These are phyloP conservation scores for Amphilophus citrinellus DNA, from an alignment of 2,113 vertebrate genomes.

Conservation along the genomic window DNA sequence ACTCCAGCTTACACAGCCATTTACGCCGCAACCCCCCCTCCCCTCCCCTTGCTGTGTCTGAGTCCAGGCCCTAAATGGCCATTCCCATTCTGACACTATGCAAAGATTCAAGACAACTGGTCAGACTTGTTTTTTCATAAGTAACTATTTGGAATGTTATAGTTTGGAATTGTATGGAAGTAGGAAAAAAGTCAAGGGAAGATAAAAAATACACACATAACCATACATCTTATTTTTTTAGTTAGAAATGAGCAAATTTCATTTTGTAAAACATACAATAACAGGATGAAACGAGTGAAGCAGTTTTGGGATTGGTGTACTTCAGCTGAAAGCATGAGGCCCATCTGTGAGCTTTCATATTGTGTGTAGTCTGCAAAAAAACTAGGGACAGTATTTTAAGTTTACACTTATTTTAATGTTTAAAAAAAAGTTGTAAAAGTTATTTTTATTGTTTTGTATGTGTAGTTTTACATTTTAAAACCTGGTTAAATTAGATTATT, in stretches of 20 bases:
- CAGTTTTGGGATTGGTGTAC: not conserved
- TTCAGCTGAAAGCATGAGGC: not conserved
- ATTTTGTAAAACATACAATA: not conserved
- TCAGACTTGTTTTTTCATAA: not conserved
- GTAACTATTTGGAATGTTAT: not conserved
- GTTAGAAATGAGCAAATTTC: not conserved
- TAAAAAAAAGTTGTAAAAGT: not conserved
- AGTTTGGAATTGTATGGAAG: not conserved
- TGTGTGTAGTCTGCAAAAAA: not conserved
- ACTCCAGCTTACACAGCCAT: conserved; percentile 52
- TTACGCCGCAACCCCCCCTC: conserved; percentile 8
- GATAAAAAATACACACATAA: not conserved
- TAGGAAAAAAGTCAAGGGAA: not conserved
- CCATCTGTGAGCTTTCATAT: not conserved
- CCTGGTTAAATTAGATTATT: not conserved
- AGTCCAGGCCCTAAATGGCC: conserved; percentile 1
- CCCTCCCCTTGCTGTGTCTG: not conserved
- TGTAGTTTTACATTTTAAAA: not conserved
- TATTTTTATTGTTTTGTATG: not conserved
- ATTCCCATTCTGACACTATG: not conserved
- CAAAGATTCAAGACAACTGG: not conserved
- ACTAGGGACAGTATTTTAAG: not conserved
- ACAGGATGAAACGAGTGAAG: not conserved
- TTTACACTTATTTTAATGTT: conserved; percentile 18
- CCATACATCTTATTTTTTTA: not conserved